These are phyloP conservation scores for Tenodera sinensis DNA, from an alignment of 2,888 invertebrate genomes.

Conservation along the genomic window DNA sequence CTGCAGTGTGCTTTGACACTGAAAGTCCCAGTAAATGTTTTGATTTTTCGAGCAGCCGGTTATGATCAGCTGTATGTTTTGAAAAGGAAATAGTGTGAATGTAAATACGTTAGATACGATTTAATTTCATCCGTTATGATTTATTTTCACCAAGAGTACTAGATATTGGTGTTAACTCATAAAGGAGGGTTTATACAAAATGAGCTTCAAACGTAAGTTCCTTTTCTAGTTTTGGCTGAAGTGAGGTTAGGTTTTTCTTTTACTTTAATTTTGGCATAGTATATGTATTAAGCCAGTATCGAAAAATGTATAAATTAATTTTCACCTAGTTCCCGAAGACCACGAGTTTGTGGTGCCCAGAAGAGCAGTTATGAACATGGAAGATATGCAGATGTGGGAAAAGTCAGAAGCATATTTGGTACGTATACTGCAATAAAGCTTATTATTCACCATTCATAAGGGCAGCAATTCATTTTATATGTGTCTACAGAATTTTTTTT, in stretches of 20 bases:
- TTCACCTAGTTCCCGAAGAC: constrained; percentile 43
- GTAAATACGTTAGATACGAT: background rate
- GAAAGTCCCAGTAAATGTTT: no score
- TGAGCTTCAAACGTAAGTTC: background rate
- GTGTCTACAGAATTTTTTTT: no score
- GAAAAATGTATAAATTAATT: background rate
- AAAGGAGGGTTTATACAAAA: background rate
- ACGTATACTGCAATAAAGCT: constrained; percentile 36
- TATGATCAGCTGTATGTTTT: no score
- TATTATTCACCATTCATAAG: no score
- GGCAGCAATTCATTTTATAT: no score
- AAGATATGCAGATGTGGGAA: constrained; percentile 77
- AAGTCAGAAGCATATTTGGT: constrained; percentile 82
- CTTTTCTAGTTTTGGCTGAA: background rate
- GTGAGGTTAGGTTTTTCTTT: no score
- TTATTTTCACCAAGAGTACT: background rate
- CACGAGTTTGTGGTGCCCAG: constrained; percentile 63
- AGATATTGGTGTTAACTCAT: background rate
- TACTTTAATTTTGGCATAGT: no score
- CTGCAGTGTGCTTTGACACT: no score
- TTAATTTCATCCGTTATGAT: background rate
- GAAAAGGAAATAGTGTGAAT: no score
- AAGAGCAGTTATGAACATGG: constrained; percentile 60
- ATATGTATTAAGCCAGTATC: background rate
- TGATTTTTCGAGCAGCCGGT: no score